Evolutionary conservation across 2,888 invertebrate species (phyloP).

Genomic region (Lysandra bellargus): DNA sequence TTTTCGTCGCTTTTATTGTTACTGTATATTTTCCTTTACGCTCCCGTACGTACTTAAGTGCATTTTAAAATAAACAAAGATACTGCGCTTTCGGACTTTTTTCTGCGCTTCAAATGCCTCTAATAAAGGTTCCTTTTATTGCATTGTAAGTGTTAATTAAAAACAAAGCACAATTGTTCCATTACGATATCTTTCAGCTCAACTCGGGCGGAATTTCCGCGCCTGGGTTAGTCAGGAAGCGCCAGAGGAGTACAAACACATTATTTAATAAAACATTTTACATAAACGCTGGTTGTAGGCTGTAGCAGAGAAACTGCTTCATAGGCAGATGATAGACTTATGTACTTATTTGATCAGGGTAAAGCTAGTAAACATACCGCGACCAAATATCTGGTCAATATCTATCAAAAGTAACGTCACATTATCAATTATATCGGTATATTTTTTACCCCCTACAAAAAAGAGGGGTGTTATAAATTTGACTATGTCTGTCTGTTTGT

Average conservation of each 20-base stretch:
- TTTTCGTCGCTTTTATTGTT: not conserved
- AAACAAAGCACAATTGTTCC: slow-evolving; percentile 28
- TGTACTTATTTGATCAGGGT: too few relatives aligned
- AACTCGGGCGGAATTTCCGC: slow-evolving; percentile 30
- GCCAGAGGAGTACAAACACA: not conserved
- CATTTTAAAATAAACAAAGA: slow-evolving; percentile 19
- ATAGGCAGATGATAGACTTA: not conserved
- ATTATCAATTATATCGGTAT: too few relatives aligned
- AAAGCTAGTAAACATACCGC: too few relatives aligned
- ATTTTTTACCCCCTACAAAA: too few relatives aligned
- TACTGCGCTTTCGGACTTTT: not conserved
- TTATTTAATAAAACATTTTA: slow-evolving; percentile 11
- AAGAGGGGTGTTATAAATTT: too few relatives aligned
- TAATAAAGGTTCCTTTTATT: slow-evolving; percentile 18
- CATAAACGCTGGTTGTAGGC: not conserved
- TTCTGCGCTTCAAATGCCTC: slow-evolving; percentile 1
- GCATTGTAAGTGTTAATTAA: slow-evolving; percentile 26
- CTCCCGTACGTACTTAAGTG: not conserved
- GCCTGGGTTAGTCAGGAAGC: slow-evolving; percentile 15
- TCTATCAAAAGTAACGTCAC: too few relatives aligned
- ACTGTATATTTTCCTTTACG: slow-evolving; percentile 6
- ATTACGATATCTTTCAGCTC: slow-evolving; percentile 27
- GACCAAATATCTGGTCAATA: too few relatives aligned
- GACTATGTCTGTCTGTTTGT: too few relatives aligned
- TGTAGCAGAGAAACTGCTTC: not conserved